Evolutionary conservation across 1,140 invertebrate species (phyloP), one percentile per base, ranked within the genome.

Genomic region (Hetaerina americana): DNA sequence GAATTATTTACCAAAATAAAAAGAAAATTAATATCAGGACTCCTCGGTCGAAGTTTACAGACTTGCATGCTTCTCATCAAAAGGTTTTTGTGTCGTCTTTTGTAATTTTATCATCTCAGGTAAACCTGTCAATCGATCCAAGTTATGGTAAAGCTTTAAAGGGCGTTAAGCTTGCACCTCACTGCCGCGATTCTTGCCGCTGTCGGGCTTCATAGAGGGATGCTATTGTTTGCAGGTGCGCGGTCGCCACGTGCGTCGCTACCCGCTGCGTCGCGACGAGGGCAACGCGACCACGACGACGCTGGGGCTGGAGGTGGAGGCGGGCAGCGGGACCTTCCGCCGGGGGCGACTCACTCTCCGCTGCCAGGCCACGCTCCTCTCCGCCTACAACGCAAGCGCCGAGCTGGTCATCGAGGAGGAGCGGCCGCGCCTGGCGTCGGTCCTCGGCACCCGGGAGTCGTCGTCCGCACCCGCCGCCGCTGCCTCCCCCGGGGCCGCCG

Each of bases 371-470:
- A 84, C 84, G 57, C 83, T 89, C 78, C 84, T 86, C 79, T 81
- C 85, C 70, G 82, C 87, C 69, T 88, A 87, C 81, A 81, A 81
- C 26, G 81, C 81, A 69, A 79, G 82, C 73, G 81, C 81, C 15
- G 83, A 82, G 25, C 10, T 57, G 40, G 73, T 86, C 5, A 75
- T 84, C n/a, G 86, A 86, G 73, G 87, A 89, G 77, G 87, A 89
- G 79, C 81, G 84, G 75, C 88, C 87, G 27, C 83, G 86, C 77
- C 82, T 88, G 29, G 87, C 87, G 27, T 86, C 87, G 1, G 87
- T 89, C 28, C 81, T 88, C 78, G 87, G 87, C 72, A 88, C 86
- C 40, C 84, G 86, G 49, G 87, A 88, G 78, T 57, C 40, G 15
- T 57, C 40, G 15, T 57, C 40, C 40, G 40, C 40, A 12, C 40